Conservation (phyloP, 2,888 invertebrate species). For the Hydroisotoma schaefferi region DNA sequence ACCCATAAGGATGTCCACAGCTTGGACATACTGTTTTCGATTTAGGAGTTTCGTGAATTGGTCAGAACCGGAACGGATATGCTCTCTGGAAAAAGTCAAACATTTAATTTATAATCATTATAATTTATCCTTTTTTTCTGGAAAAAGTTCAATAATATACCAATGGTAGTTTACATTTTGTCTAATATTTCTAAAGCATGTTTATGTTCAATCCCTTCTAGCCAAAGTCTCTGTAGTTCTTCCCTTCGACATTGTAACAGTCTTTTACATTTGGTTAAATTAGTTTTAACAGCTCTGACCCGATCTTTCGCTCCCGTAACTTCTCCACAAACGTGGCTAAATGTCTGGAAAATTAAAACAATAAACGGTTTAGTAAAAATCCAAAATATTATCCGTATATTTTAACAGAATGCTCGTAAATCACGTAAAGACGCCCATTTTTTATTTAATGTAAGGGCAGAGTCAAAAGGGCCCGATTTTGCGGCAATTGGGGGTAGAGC, state of each 20-base stretch:
- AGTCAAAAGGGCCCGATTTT: too few species aligned
- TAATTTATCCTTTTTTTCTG: conserved; percentile 9
- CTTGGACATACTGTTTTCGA: conserved; percentile 77
- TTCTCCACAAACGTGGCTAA: conserved; percentile 70
- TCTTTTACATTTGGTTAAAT: conserved; percentile 75
- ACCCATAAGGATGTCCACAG: conserved; percentile 73
- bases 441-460: too few species aligned
- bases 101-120: neutral
- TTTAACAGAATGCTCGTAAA: too few species aligned
- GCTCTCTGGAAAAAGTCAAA: conserved; percentile 59
- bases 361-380: conserved; percentile 23
- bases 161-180: conserved; percentile 68
- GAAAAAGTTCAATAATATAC: neutral
- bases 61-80: conserved; percentile 69
- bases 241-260: conserved; percentile 85
- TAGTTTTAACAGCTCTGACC: conserved; percentile 74
- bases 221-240: conserved; percentile 88
- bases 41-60: conserved; percentile 63
- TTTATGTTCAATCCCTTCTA: conserved; percentile 93
- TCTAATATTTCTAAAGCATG: conserved; percentile 82
- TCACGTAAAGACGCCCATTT: too few species aligned
- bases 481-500: too few species aligned
- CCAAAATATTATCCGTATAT: conserved; percentile 11
- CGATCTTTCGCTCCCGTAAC: conserved; percentile 73
- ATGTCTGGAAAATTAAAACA: conserved; percentile 60